Percentiles rank a stretch among this genome's conserved stretches.
phyloP scores from a whole-genome alignment of 2,888 invertebrate genomes.

The Uloborus plumipes region DNA sequence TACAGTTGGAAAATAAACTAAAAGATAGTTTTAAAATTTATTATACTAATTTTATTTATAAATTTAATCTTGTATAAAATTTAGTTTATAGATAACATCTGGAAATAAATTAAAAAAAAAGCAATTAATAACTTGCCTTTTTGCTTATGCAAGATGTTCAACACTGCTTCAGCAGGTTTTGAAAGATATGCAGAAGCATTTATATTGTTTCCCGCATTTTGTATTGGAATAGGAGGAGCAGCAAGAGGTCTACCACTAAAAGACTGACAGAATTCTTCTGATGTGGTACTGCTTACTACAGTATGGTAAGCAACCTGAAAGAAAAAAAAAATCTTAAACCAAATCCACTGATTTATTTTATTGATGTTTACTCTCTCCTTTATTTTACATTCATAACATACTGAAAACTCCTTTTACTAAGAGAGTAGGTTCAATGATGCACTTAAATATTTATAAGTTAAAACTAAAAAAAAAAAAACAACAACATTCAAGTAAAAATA shows the following conservation, averaged over 20 bases:
- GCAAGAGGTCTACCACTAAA: constrained; percentile 53
- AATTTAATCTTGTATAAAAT: too few relatives aligned
- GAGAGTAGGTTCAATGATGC: too few relatives aligned
- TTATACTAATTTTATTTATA: too few relatives aligned
- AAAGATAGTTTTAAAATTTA: too few relatives aligned
- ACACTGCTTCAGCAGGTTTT: constrained; percentile 61
- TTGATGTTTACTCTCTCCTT: too few relatives aligned
- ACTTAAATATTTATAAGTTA: too few relatives aligned
- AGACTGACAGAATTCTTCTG: constrained; percentile 57
- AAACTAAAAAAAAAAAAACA: too few relatives aligned
- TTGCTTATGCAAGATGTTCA: constrained; percentile 61
- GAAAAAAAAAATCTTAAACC: constrained; percentile 1
- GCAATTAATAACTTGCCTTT: constrained; percentile 29
- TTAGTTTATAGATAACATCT: too few relatives aligned
- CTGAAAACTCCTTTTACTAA: neutral
- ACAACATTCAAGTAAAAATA: too few relatives aligned
- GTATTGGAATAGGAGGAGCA: constrained; percentile 46
- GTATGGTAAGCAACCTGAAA: constrained; percentile 60
- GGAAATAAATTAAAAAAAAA: too few relatives aligned
- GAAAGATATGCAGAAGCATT: constrained; percentile 56
- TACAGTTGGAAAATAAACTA: too few relatives aligned
- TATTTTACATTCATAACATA: neutral
- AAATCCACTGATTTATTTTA: too few relatives aligned
- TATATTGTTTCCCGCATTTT: constrained; percentile 47
- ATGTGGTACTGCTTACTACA: constrained; percentile 55